Percentiles rank a stretch among this genome's conserved stretches.
These are phyloP conservation scores for Gracilinanus agilis DNA, from an alignment of 2,113 vertebrate genomes.

Conservation along the genomic window DNA sequence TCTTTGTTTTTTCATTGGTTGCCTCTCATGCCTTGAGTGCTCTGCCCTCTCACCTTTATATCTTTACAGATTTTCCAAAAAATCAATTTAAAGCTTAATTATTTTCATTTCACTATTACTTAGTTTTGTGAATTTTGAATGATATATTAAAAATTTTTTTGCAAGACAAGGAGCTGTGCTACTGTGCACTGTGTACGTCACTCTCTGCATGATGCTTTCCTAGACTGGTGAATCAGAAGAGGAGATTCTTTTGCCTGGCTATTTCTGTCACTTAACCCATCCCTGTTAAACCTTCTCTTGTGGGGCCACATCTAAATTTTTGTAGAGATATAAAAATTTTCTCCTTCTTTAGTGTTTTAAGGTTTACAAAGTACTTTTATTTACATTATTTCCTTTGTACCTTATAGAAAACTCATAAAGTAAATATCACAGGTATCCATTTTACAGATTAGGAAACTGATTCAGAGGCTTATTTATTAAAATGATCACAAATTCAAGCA, in stretches of 20 bases:
- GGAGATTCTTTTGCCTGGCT: neutral
- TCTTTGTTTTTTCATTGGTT: neutral
- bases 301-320: neutral
- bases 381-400: neutral
- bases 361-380: neutral
- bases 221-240: neutral
- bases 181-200: neutral
- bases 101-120: neutral
- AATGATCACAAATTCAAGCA: neutral
- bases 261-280: neutral
- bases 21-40: neutral
- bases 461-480: neutral
- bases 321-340: neutral
- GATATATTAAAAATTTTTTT: neutral
- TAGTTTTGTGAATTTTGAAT: neutral
- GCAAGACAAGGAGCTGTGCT: neutral
- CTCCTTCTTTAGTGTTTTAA: neutral
- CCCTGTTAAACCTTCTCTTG: neutral
- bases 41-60: neutral
- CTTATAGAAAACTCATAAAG: neutral
- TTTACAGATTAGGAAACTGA: neutral
- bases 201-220: neutral
- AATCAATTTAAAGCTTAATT: neutral
- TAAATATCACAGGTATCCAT: neutral
- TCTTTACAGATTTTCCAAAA: neutral